Conservation (phyloP, 2,888 invertebrate species). For the Lochmaea capreae region DNA sequence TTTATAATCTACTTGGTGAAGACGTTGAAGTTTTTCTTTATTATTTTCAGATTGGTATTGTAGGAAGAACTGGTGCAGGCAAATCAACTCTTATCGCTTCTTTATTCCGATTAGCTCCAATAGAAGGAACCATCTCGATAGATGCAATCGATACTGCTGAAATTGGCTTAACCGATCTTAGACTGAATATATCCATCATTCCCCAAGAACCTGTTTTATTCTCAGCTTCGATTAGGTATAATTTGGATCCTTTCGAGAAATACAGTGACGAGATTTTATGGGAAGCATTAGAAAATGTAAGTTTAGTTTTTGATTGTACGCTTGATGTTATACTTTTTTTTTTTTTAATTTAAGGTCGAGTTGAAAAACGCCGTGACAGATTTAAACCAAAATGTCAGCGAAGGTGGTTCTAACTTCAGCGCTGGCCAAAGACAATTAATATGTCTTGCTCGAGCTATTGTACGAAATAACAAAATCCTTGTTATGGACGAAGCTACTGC, state of each 20-base stretch:
- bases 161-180: conserved; percentile 80
- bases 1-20: not conserved
- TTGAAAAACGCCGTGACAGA: conserved; percentile 76
- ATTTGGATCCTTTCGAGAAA: conserved; percentile 86
- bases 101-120: conserved; percentile 83
- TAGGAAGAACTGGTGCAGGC: conserved; percentile 90
- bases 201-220: conserved; percentile 88
- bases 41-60: conserved; percentile 77
- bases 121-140: conserved; percentile 81
- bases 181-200: conserved; percentile 85
- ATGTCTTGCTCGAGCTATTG: conserved; percentile 89
- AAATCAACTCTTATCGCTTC: conserved; percentile 86
- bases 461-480: conserved; percentile 80
- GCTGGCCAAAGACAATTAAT: conserved; percentile 90
- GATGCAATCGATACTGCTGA: conserved; percentile 79
- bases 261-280: conserved; percentile 80
- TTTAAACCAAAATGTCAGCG: conserved; percentile 75
- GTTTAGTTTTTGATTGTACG: conserved; percentile 14
- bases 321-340: too few species aligned
- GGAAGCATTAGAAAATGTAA: conserved; percentile 77
- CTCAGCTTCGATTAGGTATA: conserved; percentile 84
- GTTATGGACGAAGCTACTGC: conserved; percentile 94
- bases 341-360: conserved; percentile 67
- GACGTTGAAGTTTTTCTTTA: not conserved
- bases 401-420: conserved; percentile 87